Conservation (phyloP, 2,888 invertebrate species). For the Netelia inedita region DNA sequence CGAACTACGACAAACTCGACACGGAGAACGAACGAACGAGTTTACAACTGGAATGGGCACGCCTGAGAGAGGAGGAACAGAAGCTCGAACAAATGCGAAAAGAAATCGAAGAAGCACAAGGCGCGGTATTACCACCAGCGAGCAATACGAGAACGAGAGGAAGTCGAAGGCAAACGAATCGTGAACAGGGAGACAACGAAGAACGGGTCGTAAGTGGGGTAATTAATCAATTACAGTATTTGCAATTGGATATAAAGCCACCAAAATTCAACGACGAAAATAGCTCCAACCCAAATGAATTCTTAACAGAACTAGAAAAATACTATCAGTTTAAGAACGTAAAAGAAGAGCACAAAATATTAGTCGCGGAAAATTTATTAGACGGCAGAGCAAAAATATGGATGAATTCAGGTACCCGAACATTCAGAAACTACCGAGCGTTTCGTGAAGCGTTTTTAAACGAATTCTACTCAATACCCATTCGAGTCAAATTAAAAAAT, state of each 20-base stretch:
- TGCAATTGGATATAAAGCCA: constrained; percentile 52
- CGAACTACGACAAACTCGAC: too few relatives aligned
- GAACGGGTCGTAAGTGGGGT: too few relatives aligned
- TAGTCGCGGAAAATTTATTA: constrained; percentile 34
- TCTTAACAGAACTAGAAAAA: constrained; percentile 49
- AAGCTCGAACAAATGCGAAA: too few relatives aligned
- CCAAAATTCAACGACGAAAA: constrained; percentile 48
- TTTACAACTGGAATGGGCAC: too few relatives aligned
- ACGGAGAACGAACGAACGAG: too few relatives aligned
- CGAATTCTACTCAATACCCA: constrained; percentile 44
- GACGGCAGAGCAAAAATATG: constrained; percentile 46
- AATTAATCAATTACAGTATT: constrained; percentile 52
- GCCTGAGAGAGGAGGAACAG: too few relatives aligned
- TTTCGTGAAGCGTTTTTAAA: too few relatives aligned
- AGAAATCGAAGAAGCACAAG: too few relatives aligned
- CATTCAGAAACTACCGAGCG: constrained; percentile 25
- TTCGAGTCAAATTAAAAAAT: constrained; percentile 34
- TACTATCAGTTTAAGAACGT: constrained; percentile 46
- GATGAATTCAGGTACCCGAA: constrained; percentile 33
- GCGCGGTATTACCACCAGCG: too few relatives aligned
- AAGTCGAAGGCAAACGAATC: too few relatives aligned
- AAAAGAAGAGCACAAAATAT: constrained; percentile 30
- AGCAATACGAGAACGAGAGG: too few relatives aligned
- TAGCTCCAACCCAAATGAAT: constrained; percentile 39
- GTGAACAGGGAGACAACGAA: too few relatives aligned